Evolutionary conservation across 2,888 invertebrate genomes (phyloP), one percentile per base, ranked within the genome.

Genomic region (Exocentrus adspersus): DNA sequence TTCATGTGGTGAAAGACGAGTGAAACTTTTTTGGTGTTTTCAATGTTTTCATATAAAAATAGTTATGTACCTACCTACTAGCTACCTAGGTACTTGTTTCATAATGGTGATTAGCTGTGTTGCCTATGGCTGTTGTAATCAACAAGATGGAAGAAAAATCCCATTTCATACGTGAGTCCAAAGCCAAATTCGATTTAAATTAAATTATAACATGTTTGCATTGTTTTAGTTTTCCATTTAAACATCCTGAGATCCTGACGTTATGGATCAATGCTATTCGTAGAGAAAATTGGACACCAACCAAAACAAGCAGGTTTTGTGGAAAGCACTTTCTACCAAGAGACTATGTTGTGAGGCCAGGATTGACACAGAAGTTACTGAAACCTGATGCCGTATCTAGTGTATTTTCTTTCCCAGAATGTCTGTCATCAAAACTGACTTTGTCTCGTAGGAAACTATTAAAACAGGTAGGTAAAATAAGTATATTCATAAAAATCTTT

Each of bases 261-360:
- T 21, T 63, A n/a, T 72, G 70, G 69, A 60, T 72, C 19, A 52
- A 48, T 37, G 70, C 71, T 17, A 64, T 72, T 14, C 41, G 69
- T 42, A 62, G 71, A 48, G 67, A 69, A 41, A 63, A 71, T 42
- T 72, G 72, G 71, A 24, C 20, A n/a, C 71, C 71, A 21, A 64
- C 72, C 1, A 66, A 62, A 56, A 54, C 50, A 7, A 70, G 70
- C 51, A 64, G 59, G 50, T 7, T 72, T 16, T 72, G 72, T 65
- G 48, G 67, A 1, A 41, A 30, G 24, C 71, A 72, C 62, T 71
- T 37, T 37, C 37, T 37, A 5, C 37, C 37, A 37, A 5, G 9
- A 5, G 37, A 37, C n/a, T 37, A 37, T 37, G 10, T 37, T 10
- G 24, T 20, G 24, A 37, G 12, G 12, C 37, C 37, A 37, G 37